Evolutionary conservation across 2,888 invertebrate genomes (phyloP).

Genomic region (Steromphala cineraria): DNA sequence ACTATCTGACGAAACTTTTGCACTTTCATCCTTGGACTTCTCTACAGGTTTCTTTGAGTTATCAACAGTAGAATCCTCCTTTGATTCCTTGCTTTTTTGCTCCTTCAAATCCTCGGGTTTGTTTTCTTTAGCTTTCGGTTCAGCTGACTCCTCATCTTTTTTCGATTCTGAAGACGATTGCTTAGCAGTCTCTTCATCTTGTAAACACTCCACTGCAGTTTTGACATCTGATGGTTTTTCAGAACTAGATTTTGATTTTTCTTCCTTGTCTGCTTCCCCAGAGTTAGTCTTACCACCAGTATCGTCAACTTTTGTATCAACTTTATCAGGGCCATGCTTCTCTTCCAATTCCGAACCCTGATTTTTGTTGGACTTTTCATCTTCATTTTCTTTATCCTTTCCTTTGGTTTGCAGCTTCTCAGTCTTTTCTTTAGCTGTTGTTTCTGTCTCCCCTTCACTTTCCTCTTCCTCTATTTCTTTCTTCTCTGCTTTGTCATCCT

Average conservation of each 20-base stretch:
- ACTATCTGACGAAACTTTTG: background rate
- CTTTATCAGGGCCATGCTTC: slow-evolving; percentile 75
- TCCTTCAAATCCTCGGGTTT: too few species aligned
- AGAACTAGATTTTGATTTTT: too few species aligned
- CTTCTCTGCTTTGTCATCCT: slow-evolving; percentile 74
- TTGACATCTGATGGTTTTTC: too few species aligned
- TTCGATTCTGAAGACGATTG: too few species aligned
- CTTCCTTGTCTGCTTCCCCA: slow-evolving; percentile 29
- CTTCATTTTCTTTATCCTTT: background rate
- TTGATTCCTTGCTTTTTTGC: too few species aligned
- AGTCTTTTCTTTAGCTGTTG: background rate
- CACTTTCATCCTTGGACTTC: too few species aligned
- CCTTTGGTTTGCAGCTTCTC: background rate
- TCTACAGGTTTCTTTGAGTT: too few species aligned
- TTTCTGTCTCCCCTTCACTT: slow-evolving; percentile 23
- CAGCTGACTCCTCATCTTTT: too few species aligned
- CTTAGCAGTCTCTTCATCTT: too few species aligned
- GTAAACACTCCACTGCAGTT: too few species aligned
- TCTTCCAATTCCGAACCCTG: background rate
- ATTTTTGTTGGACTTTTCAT: background rate
- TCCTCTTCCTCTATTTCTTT: slow-evolving; percentile 53
- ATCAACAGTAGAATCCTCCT: too few species aligned
- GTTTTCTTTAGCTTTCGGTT: too few species aligned
- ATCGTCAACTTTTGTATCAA: slow-evolving; percentile 40
- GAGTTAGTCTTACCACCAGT: slow-evolving; percentile 24